Evolutionary conservation across 2,888 invertebrate species (phyloP), one percentile per base, ranked within the genome.

Genomic region (Urechis unicinctus): DNA sequence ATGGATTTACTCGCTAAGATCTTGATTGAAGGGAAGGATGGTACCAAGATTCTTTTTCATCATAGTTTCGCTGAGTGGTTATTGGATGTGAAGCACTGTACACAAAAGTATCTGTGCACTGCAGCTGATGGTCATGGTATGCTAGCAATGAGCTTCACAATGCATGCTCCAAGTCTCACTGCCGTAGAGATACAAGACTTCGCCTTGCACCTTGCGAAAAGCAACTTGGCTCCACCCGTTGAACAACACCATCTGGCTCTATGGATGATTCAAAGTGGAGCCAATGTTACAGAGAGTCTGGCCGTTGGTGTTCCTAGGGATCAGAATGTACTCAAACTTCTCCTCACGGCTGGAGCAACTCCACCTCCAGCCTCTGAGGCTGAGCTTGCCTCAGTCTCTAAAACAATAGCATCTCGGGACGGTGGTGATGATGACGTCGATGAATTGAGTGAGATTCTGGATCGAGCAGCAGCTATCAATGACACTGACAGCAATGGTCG

Each of bases 31-130:
- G 92, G 74, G 85, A 86, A 67, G 85, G 89, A 66, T 50, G 68
- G 66, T 4, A 68, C 67, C n/a, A 70, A 68, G 58, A 83, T 86
- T 51, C 82, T 94, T 47, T 94, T 95, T 80, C 95, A 96, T 78
- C 91, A 91, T 74, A 93, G 92, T 59, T 95, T 95, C 78, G 89
- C 92, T 26, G 88, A 89, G 73, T 96, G 96, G 96, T 80, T 96
- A 64, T 81, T 91, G 53, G 96, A 96, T 77, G 94, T 96, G n/a
- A 96, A 96, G 78, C 94, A 96, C 73, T 94, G 95, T 77, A 96
- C 95, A 1, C 88, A 92, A 66, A 89, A 92, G 67, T 96, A 92
- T 78, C 82, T 95, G 62, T 95, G 78, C 61, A 64, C 60, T 53
- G 72, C 89, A 6, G 82, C 85, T 51, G 89, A 91, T 66, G 95